Conservation (phyloP, 2,888 invertebrate genomes). For the Caenorhabditis sulstoni region DNA sequence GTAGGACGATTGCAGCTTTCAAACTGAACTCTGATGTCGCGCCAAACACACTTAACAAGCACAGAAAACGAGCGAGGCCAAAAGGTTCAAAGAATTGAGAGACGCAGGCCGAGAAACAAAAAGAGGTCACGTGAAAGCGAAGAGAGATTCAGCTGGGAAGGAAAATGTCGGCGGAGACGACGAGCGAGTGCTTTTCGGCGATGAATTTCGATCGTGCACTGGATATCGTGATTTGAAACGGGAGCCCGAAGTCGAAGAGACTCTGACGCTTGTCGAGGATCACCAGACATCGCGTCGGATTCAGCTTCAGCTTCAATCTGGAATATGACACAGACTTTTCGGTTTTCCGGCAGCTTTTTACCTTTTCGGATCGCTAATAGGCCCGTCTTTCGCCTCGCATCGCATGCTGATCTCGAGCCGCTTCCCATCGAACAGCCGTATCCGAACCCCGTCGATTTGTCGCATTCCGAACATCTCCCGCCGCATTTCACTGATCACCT, state of each 20-base stretch:
- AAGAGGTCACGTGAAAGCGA: slow-evolving; percentile 30
- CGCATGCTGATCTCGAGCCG: slow-evolving; percentile 59
- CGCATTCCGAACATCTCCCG: slow-evolving; percentile 43
- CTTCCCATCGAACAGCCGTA: slow-evolving; percentile 43
- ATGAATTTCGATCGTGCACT: slow-evolving; percentile 55
- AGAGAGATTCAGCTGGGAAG: slow-evolving; percentile 11
- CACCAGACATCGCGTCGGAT: slow-evolving; percentile 51
- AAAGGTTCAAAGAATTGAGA: slow-evolving; percentile 33
- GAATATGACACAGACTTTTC: not conserved
- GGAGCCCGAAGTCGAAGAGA: slow-evolving; percentile 59
- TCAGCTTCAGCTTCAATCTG: slow-evolving; percentile 34
- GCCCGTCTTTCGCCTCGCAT: slow-evolving; percentile 8
- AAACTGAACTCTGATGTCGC: slow-evolving; percentile 48
- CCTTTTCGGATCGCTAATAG: slow-evolving; percentile 39
- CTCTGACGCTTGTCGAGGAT: slow-evolving; percentile 56
- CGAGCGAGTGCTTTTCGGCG: slow-evolving; percentile 40
- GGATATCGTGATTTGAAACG: slow-evolving; percentile 46
- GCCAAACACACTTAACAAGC: not conserved
- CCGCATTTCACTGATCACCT: not conserved
- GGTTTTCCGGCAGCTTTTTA: not conserved
- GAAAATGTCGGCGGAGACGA: slow-evolving; percentile 53
- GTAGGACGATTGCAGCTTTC: not conserved
- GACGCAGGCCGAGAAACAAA: slow-evolving; percentile 37
- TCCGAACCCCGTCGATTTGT: slow-evolving; percentile 22
- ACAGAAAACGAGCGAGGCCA: slow-evolving; percentile 37